phyloP scores from a whole-genome alignment of 2,113 vertebrate genomes.

The Lycaon pictus region DNA sequence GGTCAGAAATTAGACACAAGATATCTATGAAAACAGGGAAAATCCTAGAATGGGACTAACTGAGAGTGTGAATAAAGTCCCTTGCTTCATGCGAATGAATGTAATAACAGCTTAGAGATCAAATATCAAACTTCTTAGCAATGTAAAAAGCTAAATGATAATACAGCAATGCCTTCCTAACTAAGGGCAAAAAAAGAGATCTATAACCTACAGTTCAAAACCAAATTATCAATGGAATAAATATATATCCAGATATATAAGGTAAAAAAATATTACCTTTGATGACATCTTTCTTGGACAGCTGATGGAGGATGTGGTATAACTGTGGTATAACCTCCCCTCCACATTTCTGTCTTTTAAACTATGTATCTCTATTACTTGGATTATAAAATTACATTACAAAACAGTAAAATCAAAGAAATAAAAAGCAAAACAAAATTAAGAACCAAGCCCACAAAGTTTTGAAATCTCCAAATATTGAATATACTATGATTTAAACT shows the following conservation, averaged over 20 bases:
- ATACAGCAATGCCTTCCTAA: neutral
- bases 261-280: neutral
- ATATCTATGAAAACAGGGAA: neutral
- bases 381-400: neutral
- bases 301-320: neutral
- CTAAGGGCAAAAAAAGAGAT: neutral
- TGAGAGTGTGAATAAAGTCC: neutral
- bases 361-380: neutral
- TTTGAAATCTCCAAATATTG: slow-evolving; percentile 5
- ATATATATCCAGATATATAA: neutral
- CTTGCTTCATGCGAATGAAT: neutral
- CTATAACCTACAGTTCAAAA: neutral
- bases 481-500: neutral
- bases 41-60: neutral
- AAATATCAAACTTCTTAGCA: neutral
- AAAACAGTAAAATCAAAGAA: slow-evolving; percentile 16
- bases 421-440: neutral
- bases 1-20: neutral
- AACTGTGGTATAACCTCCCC: neutral
- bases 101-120: neutral
- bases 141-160: neutral
- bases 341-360: neutral
- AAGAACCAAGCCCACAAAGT: neutral
- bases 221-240: neutral
- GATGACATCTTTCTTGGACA: neutral